Base-by-base conservation (phyloP, 92 coral and sea anemone species). In the Virgularia gustaviana region DNA sequence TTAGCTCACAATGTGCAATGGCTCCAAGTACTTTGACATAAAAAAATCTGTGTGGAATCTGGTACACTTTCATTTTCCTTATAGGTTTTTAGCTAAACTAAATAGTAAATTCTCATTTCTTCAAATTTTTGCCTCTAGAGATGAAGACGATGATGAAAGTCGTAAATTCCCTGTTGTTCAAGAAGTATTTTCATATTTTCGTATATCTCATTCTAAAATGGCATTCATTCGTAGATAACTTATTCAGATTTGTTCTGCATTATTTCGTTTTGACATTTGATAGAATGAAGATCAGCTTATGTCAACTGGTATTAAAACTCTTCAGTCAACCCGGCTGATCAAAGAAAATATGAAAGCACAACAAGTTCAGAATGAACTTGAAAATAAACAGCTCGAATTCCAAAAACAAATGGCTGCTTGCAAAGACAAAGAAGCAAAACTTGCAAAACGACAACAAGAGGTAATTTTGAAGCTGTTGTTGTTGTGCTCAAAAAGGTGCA, bases 281-380 rank as follows among this genome's bases (percentile, higher is more conserved):
- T 49, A 89, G 96, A 57, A 91, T 4, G 79, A 91, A 23, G 83
- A 83, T 37, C 85, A 84, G 60, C 78, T 92, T 24, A 84, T 91
- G 13, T 90, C 87, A 24, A 84, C 90, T 0, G 92, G 97, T 34
- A 83, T 91, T 60, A 91, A 89, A 57, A 89, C 97, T 0, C 81
- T 89, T 29, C 97, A 89, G 88, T 91, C 97, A 12, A 91, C 97
- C 0, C 68, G 89, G 8, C 83, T 91, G 33, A 83, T 91, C 81
- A 91, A 92, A 47, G 85, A 89, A 79, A 88, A 85, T 42, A 83
- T 78, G 12, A 96, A 92, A 57, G 92, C 90, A 49, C 92, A 89
- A 57, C 89, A 84, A 44, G 83, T 92, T 41, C 90, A 89, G 47
- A 88, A 87, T 58, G 85, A 89, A 63, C 57, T 92, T 60, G 96